Base-by-base conservation (phyloP, 1,140 invertebrate genomes). In the Epicauta chinensis region DNA sequence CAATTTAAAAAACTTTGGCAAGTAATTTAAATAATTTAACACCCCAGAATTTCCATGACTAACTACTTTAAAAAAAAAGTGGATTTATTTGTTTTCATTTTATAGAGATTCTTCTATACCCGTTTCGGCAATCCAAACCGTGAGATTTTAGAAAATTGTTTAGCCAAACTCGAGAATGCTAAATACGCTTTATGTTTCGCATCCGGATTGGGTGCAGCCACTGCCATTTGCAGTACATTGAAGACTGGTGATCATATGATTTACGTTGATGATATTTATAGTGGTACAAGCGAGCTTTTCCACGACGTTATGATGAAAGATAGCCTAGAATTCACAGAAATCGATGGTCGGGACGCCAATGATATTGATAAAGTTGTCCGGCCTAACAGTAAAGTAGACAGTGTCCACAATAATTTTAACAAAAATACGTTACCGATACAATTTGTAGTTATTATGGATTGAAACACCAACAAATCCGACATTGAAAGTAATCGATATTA, bases 391-490 rank as follows among this genome's bases (percentile, higher is more conserved):
- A 96, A 91, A 78, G 87, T 92, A 70, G 29, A 40, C 13, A 10
- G 29, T 45, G 60, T 13, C 11, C 32, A 30, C n/a, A n/a, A n/a
- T n/a, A n/a, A n/a, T n/a, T n/a, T n/a, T n/a, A n/a, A n/a, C n/a
- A n/a, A n/a, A n/a, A n/a, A n/a, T n/a, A n/a, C n/a, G n/a, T n/a
- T n/a, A n/a, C n/a, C n/a, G n/a, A n/a, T n/a, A n/a, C n/a, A n/a
- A n/a, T n/a, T n/a, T 38, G 34, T 47, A 47, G 45, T n/a, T 47
- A 12, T 23, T 47, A 3, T 99, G 96, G 95, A 73, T 98, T 42
- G 97, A 99, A 74, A 90, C 90, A 0, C 97, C 97, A 2, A 97
- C 97, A n/a, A 99, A 99, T 77, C 97, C 97, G 0, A 75, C 90
- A 0, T 69, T 99, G 60, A 95, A 95, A 76, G 71, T 99, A n/a